phyloP scores from a whole-genome alignment of 2,113 vertebrate species.

The Cynoglossus semilaevis region DNA sequence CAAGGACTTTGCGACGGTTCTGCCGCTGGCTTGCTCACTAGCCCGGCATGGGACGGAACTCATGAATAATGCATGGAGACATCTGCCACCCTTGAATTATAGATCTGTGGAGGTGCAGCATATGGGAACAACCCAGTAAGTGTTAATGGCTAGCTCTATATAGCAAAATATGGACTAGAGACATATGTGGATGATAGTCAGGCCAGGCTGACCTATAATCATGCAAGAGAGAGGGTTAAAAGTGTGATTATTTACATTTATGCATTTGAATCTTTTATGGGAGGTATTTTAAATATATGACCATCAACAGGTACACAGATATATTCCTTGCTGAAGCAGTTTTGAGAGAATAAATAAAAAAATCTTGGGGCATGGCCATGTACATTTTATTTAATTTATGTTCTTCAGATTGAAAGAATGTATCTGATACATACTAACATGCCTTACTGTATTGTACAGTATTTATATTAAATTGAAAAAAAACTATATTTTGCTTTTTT shows the following conservation, averaged over 20 bases:
- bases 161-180: conserved; percentile 71
- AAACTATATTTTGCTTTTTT: too few species aligned
- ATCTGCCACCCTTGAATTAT: conserved; percentile 82
- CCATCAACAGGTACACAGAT: conserved; percentile 23
- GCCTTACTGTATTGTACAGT: too few species aligned
- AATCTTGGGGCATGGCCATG: too few species aligned
- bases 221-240: conserved; percentile 37
- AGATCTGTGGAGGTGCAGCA: conserved; percentile 75
- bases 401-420: too few species aligned
- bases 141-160: conserved; percentile 72
- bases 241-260: conserved; percentile 52
- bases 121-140: conserved; percentile 73
- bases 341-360: not conserved
- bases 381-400: too few species aligned
- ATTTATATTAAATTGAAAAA: too few species aligned
- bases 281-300: conserved; percentile 5
- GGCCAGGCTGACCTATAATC: conserved; percentile 51
- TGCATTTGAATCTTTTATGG: conserved; percentile 7
- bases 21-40: conserved; percentile 57
- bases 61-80: conserved; percentile 78
- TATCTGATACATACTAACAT: too few species aligned
- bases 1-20: conserved; percentile 57
- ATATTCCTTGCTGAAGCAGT: conserved; percentile 4
- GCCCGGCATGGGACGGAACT: conserved; percentile 61
- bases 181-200: conserved; percentile 59